A percentile compares a stretch with the other conserved stretches of the same genome.
phyloP scores from a whole-genome alignment of 2,113 vertebrate genomes.

The Uria lomvia region DNA sequence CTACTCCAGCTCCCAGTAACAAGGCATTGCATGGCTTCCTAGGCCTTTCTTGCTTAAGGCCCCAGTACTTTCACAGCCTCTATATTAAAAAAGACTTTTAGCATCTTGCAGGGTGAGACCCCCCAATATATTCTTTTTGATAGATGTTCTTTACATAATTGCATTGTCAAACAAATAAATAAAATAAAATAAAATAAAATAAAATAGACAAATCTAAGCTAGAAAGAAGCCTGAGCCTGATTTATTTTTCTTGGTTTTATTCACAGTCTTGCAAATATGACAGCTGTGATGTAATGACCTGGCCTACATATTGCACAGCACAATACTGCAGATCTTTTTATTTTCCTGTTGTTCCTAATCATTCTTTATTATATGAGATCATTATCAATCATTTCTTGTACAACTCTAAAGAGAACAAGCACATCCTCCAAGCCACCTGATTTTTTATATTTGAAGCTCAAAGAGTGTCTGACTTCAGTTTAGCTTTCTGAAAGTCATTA shows the following conservation, averaged over 20 bases:
- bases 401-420: neutral
- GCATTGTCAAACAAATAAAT: neutral
- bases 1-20: neutral
- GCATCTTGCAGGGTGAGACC: neutral
- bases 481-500: neutral
- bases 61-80: neutral
- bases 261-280: neutral
- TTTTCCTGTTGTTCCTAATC: neutral
- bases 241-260: neutral
- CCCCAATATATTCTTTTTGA: neutral
- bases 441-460: neutral
- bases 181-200: neutral
- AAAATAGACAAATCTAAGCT: neutral
- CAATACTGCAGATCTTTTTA: neutral
- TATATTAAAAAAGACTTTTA: neutral
- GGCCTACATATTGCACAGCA: neutral
- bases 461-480: neutral
- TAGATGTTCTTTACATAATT: neutral
- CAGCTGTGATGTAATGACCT: neutral
- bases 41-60: neutral
- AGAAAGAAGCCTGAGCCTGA: neutral
- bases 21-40: neutral
- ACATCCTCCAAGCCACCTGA: neutral
- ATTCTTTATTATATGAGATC: neutral
- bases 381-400: neutral